Evolutionary conservation across 2,888 invertebrate species (phyloP), one percentile per base, ranked within the genome.

Genomic region (Synanthedon vespiformis): DNA sequence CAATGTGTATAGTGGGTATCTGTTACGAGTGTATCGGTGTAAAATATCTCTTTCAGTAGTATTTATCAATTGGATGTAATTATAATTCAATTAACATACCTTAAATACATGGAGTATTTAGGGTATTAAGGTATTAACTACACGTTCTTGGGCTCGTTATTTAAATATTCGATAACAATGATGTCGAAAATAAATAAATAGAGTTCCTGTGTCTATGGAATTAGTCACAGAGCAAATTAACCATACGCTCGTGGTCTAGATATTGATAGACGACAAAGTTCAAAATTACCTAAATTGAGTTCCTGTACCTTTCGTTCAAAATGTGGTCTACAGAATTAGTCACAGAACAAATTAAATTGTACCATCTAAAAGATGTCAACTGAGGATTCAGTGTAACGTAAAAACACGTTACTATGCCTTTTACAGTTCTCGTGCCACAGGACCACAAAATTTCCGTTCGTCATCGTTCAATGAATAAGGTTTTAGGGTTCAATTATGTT

Each of bases 391-490:
- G 34, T 34, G 34, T 34, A 34, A 34, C 34, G 34, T 34, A 34
- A 34, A 34, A 34, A 34, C 34, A 10, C 16, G 22, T 79, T 79
- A 78, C 69, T 68, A 52, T 51, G 51, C 40, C 64, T 67, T 72
- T 77, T 72, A 73, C 64, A 57, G 40, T 69, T 81, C 85, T 84
- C 86, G 86, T 86, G 86, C 84, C 79, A 34, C 34, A 77, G 77
- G 72, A 81, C 77, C 81, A 81, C 75, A 68, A 79, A 80, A 80
- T 80, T 75, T 75, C 70, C 72, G 79, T 81, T 80, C 77, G 85
- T 85, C 85, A 84, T 71, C 70, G 73, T 81, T 60, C 67, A 66
- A 60, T 72, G 70, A 73, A 67, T 72, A 72, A 74, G 69, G 66
- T 64, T 62, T 66, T 76, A 62, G 76, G 61, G 72, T 67, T 73